phyloP scores from a whole-genome alignment of 2,113 vertebrate genomes.

The Oplegnathus fasciatus region DNA sequence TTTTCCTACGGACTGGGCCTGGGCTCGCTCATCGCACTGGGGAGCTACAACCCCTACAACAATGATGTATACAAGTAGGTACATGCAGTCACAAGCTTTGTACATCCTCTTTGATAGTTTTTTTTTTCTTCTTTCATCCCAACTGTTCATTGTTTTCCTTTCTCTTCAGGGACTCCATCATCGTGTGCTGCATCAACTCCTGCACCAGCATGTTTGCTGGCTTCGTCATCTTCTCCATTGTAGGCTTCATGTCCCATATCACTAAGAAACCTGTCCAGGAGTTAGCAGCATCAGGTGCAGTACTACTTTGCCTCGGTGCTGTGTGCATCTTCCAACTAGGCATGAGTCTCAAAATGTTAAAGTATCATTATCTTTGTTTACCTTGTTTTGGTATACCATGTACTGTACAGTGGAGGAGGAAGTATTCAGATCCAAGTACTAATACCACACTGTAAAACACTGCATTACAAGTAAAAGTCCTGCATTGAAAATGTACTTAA shows the following conservation, averaged over 20 bases:
- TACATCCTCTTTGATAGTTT: not conserved
- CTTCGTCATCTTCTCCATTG: conserved; percentile 94
- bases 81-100: not conserved
- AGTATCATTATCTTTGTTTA: too few relatives aligned
- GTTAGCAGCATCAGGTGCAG: conserved; percentile 91
- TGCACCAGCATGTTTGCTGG: conserved; percentile 93
- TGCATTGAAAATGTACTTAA: not conserved
- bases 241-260: conserved; percentile 93
- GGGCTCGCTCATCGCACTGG: conserved; percentile 92
- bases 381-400: too few relatives aligned
- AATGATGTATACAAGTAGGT: conserved; percentile 92
- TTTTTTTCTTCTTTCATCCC: not conserved
- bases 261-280: conserved; percentile 91
- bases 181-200: conserved; percentile 93
- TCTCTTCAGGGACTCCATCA: conserved; percentile 89
- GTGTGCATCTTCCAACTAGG: not conserved
- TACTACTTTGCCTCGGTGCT: not conserved
- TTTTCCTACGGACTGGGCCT: conserved; percentile 93
- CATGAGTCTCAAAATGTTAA: too few relatives aligned
- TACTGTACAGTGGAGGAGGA: too few relatives aligned
- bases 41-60: conserved; percentile 92
- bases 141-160: not conserved
- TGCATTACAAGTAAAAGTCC: too few relatives aligned
- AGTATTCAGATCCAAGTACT: too few relatives aligned
- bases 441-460: too few relatives aligned